phyloP scores from a whole-genome alignment of 2,888 invertebrate species.

The Agrochola circellaris region DNA sequence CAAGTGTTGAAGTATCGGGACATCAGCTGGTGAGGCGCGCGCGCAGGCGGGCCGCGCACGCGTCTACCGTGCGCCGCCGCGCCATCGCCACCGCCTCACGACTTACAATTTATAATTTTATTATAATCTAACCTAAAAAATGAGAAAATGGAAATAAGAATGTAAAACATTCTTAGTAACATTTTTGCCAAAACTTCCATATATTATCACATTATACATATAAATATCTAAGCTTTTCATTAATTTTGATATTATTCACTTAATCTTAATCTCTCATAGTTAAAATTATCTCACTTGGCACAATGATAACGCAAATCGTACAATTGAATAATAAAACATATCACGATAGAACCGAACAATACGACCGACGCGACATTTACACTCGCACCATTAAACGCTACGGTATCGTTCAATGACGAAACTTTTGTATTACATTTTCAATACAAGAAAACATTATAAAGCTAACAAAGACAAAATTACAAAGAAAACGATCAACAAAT shows the following conservation, averaged over 20 bases:
- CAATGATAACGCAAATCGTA: conserved; percentile 88
- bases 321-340: conserved; percentile 84
- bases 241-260: conserved; percentile 90
- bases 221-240: conserved; percentile 88
- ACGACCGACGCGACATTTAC: conserved; percentile 73
- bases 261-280: conserved; percentile 89
- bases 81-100: conserved; percentile 48
- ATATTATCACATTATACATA: conserved; percentile 90
- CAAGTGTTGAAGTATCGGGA: conserved; percentile 62
- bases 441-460: conserved; percentile 88
- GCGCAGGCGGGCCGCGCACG: conserved; percentile 23
- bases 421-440: conserved; percentile 78
- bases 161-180: conserved; percentile 80
- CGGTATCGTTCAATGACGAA: conserved; percentile 80
- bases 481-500: conserved; percentile 90
- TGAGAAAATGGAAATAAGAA: conserved; percentile 81
- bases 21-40: conserved; percentile 46
- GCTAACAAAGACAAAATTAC: conserved; percentile 90
- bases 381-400: conserved; percentile 80
- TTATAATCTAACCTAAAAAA: conserved; percentile 81
- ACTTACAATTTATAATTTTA: conserved; percentile 70
- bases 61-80: conserved; percentile 3
- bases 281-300: conserved; percentile 90
- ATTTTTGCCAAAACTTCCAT: conserved; percentile 89
- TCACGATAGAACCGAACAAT: conserved; percentile 80